Conservation (phyloP, 2,113 vertebrate species). For the Orientallactaga bullata region DNA sequence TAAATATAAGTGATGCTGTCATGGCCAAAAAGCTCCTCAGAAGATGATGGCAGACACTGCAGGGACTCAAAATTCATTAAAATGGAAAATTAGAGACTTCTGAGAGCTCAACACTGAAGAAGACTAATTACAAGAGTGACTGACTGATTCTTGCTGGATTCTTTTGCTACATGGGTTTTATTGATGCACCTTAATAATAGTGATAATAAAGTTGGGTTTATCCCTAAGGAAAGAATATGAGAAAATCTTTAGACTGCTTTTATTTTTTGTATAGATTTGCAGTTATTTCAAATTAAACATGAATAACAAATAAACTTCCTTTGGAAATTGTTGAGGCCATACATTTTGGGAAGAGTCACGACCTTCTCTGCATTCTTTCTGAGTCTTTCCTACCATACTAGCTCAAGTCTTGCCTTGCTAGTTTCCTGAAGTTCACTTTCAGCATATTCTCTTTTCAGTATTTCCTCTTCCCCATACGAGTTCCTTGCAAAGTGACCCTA, state of each 20-base stretch:
- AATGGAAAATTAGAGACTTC: too few relatives aligned
- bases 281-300: conserved; percentile 19
- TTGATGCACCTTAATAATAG: neutral
- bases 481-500: neutral
- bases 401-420: neutral
- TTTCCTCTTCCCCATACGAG: neutral
- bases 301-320: neutral
- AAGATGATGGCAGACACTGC: too few relatives aligned
- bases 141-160: neutral
- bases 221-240: neutral
- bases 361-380: neutral
- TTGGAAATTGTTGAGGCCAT: neutral
- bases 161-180: neutral
- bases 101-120: too few relatives aligned
- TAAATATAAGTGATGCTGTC: too few relatives aligned
- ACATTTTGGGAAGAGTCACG: neutral
- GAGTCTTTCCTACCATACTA: neutral
- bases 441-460: neutral
- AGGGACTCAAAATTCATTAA: too few relatives aligned
- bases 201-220: neutral
- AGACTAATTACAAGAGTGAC: neutral
- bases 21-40: too few relatives aligned
- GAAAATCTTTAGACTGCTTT: neutral
- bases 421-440: neutral
- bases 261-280: neutral